These are phyloP conservation scores for Goniozus legneri DNA, from an alignment of 1,140 invertebrate genomes.

Conservation along the genomic window DNA sequence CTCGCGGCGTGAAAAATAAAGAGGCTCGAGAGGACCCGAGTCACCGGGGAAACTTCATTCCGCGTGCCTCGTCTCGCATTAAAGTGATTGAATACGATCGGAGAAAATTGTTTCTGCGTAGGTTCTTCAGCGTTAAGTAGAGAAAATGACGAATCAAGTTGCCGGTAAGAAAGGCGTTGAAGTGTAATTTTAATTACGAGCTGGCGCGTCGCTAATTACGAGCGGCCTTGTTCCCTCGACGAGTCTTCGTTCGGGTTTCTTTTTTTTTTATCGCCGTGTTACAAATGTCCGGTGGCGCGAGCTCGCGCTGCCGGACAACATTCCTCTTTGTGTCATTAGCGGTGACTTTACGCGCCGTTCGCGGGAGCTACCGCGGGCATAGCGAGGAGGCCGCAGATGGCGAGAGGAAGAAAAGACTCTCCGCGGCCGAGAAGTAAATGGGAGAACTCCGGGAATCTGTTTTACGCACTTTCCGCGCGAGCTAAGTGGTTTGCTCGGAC, in stretches of 20 bases:
- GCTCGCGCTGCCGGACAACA: conserved; percentile 45
- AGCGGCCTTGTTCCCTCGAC: conserved; percentile 36
- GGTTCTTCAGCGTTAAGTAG: conserved; percentile 2
- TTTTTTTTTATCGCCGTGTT: conserved; percentile 35
- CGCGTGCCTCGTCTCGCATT: neutral
- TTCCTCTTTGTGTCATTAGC: conserved; percentile 53
- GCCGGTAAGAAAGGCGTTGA: neutral
- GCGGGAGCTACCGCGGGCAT: conserved; percentile 10
- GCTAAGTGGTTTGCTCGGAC: too few relatives aligned
- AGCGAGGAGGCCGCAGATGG: conserved; percentile 2
- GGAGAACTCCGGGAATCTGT: too few relatives aligned
- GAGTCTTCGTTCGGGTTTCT: conserved; percentile 48
- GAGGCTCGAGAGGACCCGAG: conserved; percentile 5
- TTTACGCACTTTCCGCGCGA: too few relatives aligned
- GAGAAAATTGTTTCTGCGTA: neutral
- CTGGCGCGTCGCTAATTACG: conserved; percentile 43
- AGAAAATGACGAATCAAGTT: neutral
- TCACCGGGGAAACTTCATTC: neutral
- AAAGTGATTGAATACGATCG: conserved; percentile 2
- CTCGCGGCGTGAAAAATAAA: too few relatives aligned
- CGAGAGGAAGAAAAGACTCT: conserved; percentile 6
- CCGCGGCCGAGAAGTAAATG: too few relatives aligned
- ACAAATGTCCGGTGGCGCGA: conserved; percentile 48
- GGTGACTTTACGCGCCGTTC: conserved; percentile 42
- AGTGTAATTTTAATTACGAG: conserved; percentile 40